These are phyloP conservation scores for Thalassaphorura encarpata DNA, from an alignment of 1,140 invertebrate species.

Conservation along the genomic window DNA sequence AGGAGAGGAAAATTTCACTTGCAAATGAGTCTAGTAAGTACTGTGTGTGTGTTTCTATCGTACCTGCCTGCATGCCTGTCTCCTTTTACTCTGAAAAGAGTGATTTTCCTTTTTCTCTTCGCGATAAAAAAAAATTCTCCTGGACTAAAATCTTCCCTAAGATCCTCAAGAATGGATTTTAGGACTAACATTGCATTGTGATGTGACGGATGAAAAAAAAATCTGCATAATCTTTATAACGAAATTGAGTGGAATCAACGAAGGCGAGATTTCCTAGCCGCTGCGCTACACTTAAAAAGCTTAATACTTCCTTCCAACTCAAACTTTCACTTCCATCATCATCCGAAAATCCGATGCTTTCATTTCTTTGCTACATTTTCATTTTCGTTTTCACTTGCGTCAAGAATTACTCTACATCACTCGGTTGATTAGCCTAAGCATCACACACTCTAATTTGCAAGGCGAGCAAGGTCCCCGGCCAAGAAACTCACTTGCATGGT, in stretches of 20 bases:
- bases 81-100: background rate
- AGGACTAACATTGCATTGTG: background rate
- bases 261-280: background rate
- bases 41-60: background rate
- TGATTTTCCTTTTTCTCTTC: background rate
- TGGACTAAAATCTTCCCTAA: background rate
- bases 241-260: background rate
- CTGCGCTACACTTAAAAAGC: too few relatives aligned
- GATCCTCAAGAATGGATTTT: background rate
- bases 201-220: background rate
- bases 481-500: too few relatives aligned
- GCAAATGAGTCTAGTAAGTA: background rate
- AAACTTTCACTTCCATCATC: too few relatives aligned
- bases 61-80: background rate
- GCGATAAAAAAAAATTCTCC: background rate
- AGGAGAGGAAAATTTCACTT: background rate
- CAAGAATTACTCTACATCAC: too few relatives aligned
- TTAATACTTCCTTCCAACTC: too few relatives aligned
- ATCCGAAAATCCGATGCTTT: too few relatives aligned
- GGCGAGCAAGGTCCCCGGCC: too few relatives aligned
- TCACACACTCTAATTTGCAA: too few relatives aligned
- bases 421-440: too few relatives aligned
- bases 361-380: background rate
- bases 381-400: background rate
- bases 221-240: background rate